Evolutionary conservation across 1,140 invertebrate genomes (phyloP).

Genomic region (Spodoptera litura): DNA sequence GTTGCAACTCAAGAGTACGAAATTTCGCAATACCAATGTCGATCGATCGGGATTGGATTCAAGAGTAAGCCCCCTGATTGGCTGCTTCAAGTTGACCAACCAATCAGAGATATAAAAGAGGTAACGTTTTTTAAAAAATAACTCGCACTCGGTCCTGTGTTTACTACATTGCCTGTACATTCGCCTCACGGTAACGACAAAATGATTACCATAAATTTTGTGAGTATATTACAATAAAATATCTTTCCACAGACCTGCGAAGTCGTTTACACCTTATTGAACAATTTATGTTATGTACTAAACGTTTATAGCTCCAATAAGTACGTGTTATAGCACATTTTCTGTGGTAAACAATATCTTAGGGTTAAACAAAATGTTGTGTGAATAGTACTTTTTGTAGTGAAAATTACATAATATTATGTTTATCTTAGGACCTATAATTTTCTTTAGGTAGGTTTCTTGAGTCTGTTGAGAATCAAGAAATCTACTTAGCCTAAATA

Average conservation of each 20-base stretch:
- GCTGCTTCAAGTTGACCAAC: too few relatives aligned
- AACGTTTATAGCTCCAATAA: slow-evolving; percentile 9
- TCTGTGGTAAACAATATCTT: slow-evolving; percentile 7
- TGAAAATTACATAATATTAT: not conserved
- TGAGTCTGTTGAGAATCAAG: too few relatives aligned
- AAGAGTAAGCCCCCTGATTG: too few relatives aligned
- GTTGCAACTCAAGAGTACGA: too few relatives aligned
- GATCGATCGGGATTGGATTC: too few relatives aligned
- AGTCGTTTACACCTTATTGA: slow-evolving; percentile 29
- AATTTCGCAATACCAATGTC: too few relatives aligned
- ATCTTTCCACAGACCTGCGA: not conserved
- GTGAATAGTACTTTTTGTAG: not conserved
- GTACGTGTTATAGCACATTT: not conserved
- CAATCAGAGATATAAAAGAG: too few relatives aligned
- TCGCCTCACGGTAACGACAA: slow-evolving; percentile 5
- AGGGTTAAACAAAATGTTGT: not conserved
- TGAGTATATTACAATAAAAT: slow-evolving; percentile 29
- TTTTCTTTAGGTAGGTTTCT: not conserved
- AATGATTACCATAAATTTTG: slow-evolving; percentile 34
- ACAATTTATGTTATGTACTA: slow-evolving; percentile 34
- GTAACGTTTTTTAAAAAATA: not conserved
- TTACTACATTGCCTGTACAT: not conserved
- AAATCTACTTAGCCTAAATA: too few relatives aligned
- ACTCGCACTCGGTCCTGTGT: not conserved
- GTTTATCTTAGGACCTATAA: not conserved